Conservation (phyloP, 2,113 vertebrate species). For the Passerina amoena region DNA sequence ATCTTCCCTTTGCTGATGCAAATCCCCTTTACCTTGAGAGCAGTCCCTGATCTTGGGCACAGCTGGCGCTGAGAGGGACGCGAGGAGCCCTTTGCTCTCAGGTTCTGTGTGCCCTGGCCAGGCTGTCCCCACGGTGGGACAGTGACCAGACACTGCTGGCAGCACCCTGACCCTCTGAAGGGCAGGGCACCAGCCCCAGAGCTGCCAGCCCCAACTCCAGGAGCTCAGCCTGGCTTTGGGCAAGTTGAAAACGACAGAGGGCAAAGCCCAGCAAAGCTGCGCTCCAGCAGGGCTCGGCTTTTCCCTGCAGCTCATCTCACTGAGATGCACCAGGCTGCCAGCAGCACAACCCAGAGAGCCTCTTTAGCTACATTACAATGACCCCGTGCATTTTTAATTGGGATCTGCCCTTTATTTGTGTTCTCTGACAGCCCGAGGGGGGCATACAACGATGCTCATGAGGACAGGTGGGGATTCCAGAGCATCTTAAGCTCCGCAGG, state of each 20-base stretch:
- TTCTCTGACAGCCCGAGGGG: not conserved
- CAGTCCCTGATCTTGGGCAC: rapidly evolving
- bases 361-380: constrained; percentile 7
- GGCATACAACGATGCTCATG: not conserved
- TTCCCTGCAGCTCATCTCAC: rapidly evolving
- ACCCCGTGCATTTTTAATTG: not conserved
- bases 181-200: not conserved
- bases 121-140: not conserved
- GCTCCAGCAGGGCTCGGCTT: not conserved
- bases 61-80: rapidly evolving
- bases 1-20: constrained; percentile 25
- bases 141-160: not conserved
- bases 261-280: not conserved
- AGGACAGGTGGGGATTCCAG: not conserved
- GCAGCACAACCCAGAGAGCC: not conserved
- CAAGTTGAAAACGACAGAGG: not conserved
- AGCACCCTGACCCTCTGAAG: not conserved
- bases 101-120: not conserved
- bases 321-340: not conserved
- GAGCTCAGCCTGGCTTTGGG: not conserved
- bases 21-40: not conserved
- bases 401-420: not conserved
- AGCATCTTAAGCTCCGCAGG: not conserved
- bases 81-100: not conserved
- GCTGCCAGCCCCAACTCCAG: not conserved